phyloP scores from a whole-genome alignment of 2,113 vertebrate genomes.

The Limnothrissa miodon region DNA sequence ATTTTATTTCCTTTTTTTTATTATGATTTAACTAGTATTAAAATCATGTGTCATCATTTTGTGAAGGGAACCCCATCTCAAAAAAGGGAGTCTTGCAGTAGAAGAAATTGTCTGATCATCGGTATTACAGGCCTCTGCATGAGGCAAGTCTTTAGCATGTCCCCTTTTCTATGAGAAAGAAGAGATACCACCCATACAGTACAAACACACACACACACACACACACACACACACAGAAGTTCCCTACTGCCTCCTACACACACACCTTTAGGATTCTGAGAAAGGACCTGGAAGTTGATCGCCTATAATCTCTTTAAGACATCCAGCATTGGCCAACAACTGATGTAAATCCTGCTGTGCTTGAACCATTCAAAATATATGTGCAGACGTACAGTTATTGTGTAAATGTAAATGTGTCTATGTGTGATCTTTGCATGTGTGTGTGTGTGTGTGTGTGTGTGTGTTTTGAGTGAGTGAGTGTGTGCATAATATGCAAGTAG shows the following conservation, averaged over 20 bases:
- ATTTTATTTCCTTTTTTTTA: background rate
- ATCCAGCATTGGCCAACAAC: background rate
- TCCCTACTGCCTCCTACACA: background rate
- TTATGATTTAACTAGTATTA: background rate
- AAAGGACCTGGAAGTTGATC: background rate
- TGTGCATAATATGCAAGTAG: too few relatives aligned
- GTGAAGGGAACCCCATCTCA: background rate
- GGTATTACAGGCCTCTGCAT: too few relatives aligned
- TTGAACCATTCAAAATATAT: conserved; percentile 3
- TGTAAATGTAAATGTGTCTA: background rate
- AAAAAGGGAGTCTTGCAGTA: background rate
- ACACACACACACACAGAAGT: background rate
- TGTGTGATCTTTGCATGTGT: background rate
- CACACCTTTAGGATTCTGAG: background rate
- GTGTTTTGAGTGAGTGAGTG: too few relatives aligned
- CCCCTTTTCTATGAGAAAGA: background rate
- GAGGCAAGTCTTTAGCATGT: background rate
- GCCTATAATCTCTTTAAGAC: background rate
- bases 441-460: background rate
- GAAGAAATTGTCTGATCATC: background rate
- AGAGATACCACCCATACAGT: background rate
- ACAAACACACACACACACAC: background rate
- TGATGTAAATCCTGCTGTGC: background rate
- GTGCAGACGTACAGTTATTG: background rate
- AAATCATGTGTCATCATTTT: background rate